Conservation (phyloP, 2,113 vertebrate species). For the Phyllopteryx taeniolatus region DNA sequence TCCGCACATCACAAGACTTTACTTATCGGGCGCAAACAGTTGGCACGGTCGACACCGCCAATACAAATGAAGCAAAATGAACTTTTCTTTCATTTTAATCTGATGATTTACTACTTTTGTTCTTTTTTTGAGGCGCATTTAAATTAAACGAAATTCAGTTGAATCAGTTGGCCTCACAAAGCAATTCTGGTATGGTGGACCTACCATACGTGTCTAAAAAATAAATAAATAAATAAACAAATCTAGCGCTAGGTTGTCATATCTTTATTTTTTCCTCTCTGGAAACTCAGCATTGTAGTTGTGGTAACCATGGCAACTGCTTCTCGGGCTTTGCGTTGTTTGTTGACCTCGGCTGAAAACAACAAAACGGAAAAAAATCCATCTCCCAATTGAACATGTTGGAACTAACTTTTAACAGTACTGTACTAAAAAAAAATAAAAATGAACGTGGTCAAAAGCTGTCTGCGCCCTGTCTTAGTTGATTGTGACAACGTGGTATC, state of each 20-base stretch:
- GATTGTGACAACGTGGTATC: conserved; percentile 24
- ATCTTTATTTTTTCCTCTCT: conserved; percentile 29
- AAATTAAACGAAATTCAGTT: conserved; percentile 54
- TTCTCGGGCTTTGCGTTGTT: conserved; percentile 71
- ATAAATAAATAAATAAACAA: not conserved
- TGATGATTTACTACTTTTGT: conserved; percentile 49
- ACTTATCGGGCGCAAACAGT: conserved; percentile 39
- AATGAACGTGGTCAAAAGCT: conserved; percentile 71
- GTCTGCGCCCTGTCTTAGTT: conserved; percentile 36
- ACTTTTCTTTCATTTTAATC: conserved; percentile 65
- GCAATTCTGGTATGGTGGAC: conserved; percentile 35
- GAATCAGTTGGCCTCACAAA: conserved; percentile 49
- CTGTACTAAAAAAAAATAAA: conserved; percentile 72
- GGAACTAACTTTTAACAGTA: conserved; percentile 78
- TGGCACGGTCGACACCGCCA: conserved; percentile 29
- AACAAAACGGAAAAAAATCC: conserved; percentile 37
- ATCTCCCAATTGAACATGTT: conserved; percentile 72
- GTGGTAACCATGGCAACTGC: conserved; percentile 74
- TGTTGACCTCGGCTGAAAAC: conserved; percentile 66
- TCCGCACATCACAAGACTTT: conserved; percentile 21
- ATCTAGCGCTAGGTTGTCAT: conserved; percentile 28
- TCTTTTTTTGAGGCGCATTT: conserved; percentile 53
- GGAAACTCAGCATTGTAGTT: conserved; percentile 68
- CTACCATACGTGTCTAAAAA: not conserved
- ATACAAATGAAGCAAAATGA: conserved; percentile 47